A percentile compares a stretch with the other conserved stretches of the same genome.
Conservation (phyloP, 2,113 vertebrate genomes). For the Bothrops jararaca region DNA sequence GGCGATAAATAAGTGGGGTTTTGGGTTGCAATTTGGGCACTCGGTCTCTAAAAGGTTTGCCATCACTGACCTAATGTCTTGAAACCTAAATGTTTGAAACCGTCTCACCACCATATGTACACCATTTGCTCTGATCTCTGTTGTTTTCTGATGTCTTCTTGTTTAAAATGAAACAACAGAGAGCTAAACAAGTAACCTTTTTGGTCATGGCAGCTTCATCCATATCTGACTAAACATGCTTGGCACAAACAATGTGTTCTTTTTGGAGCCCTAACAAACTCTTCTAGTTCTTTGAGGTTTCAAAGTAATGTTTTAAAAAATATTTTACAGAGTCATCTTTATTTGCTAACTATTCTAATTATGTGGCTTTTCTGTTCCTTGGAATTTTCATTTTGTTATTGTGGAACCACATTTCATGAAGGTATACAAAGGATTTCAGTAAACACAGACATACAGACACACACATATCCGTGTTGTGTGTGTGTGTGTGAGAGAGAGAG, state of each 20-base stretch:
- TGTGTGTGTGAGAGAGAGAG: not conserved
- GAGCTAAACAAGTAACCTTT: not conserved
- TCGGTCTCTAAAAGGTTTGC: no score
- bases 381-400: not conserved
- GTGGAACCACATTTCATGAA: not conserved
- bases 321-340: not conserved
- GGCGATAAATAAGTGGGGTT: no score
- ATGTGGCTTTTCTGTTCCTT: not conserved
- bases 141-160: not conserved
- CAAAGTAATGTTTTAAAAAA: not conserved
- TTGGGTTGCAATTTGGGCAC: no score
- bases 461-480: not conserved
- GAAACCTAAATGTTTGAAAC: not conserved
- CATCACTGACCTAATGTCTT: not conserved
- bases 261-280: not conserved
- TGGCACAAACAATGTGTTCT: not conserved
- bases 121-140: not conserved
- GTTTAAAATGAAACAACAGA: not conserved
- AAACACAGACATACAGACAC: not conserved
- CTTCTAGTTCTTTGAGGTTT: not conserved
- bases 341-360: not conserved
- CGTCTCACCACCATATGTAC: not conserved
- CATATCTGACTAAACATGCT: not conserved
- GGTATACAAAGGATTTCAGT: not conserved
- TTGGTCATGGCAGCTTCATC: not conserved